Conservation (phyloP, 2,113 vertebrate species). For the Oxyruncus cristatus region DNA sequence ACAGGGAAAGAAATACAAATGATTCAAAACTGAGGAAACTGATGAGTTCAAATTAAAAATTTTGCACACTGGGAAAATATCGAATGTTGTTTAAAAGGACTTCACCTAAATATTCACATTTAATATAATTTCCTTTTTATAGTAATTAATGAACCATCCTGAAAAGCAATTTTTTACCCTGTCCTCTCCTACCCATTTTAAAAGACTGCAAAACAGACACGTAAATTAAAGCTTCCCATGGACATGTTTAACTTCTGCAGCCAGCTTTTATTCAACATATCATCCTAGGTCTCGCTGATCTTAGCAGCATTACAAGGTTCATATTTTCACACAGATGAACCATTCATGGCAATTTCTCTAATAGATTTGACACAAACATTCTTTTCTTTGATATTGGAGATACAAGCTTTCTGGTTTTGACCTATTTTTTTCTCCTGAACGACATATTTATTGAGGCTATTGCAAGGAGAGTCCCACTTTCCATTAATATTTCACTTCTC, state of each 20-base stretch:
- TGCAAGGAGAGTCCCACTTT: constrained; percentile 28
- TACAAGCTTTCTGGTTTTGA: constrained; percentile 38
- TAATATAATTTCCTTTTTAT: not conserved
- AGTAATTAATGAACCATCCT: not conserved
- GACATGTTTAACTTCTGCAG: constrained; percentile 26
- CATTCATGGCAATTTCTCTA: constrained; percentile 28
- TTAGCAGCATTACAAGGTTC: constrained; percentile 38
- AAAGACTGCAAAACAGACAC: constrained; percentile 26
- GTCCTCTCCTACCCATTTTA: not conserved
- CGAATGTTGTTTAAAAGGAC: not conserved
- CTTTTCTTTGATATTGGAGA: constrained; percentile 52
- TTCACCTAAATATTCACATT: not conserved
- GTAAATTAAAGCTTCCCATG: constrained; percentile 57
- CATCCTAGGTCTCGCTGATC: not conserved
- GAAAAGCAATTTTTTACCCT: constrained; percentile 20
- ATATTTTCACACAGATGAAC: constrained; percentile 48
- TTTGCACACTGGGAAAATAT: not conserved
- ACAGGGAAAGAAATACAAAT: not conserved
- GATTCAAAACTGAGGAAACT: not conserved
- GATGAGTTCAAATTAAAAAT: not conserved
- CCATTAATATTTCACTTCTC: constrained; percentile 14
- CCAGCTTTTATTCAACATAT: constrained; percentile 6
- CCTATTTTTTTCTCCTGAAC: constrained; percentile 12
- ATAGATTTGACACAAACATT: constrained; percentile 15
- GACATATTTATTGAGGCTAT: constrained; percentile 33